These are phyloP conservation scores for Pollenia labialis DNA, from an alignment of 2,888 invertebrate genomes.

Conservation along the genomic window DNA sequence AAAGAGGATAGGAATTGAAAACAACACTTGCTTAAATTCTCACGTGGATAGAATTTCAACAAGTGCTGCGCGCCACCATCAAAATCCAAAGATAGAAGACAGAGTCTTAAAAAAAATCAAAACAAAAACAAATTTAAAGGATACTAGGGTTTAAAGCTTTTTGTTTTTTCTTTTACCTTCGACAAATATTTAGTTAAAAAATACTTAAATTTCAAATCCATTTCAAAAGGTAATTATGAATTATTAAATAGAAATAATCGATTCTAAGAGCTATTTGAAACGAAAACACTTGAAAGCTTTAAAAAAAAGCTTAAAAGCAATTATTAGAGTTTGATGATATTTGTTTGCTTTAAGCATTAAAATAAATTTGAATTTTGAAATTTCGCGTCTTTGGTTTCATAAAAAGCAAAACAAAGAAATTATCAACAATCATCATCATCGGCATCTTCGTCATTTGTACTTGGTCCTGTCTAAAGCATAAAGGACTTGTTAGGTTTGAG, in stretches of 20 bases:
- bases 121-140: conserved; percentile 55
- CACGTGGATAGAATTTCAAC: conserved; percentile 83
- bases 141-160: conserved; percentile 58
- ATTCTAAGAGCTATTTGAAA: conserved; percentile 73
- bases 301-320: conserved; percentile 33
- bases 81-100: conserved; percentile 50
- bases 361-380: conserved; percentile 59
- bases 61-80: conserved; percentile 74
- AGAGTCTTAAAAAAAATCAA: conserved; percentile 30
- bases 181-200: conserved; percentile 74
- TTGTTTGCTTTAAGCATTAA: conserved; percentile 74
- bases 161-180: conserved; percentile 70
- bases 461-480: not conserved
- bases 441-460: not conserved
- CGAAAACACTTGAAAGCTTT: conserved; percentile 33
- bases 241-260: conserved; percentile 76
- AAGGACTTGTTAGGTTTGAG: conserved; percentile 29
- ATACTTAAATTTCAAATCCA: conserved; percentile 49
- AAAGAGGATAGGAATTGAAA: conserved; percentile 44
- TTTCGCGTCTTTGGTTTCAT: conserved; percentile 74
- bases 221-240: conserved; percentile 74
- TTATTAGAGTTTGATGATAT: conserved; percentile 78
- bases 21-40: conserved; percentile 81
- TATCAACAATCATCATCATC: conserved; percentile 74
- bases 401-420: conserved; percentile 75